Evolutionary conservation across 2,888 invertebrate species (phyloP).

Genomic region (Rhagonycha fulva): DNA sequence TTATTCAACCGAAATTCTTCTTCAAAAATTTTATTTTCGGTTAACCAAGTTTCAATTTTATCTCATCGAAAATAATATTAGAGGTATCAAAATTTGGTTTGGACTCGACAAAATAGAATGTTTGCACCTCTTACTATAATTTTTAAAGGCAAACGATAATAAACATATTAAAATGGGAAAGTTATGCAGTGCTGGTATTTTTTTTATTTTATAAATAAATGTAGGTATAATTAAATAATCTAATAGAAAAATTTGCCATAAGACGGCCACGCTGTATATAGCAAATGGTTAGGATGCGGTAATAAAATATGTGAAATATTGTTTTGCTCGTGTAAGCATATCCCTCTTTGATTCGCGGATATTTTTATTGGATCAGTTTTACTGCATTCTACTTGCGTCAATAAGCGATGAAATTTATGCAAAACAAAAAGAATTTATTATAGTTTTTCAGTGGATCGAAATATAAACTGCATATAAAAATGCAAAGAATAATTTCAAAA

Average conservation of each 20-base stretch:
- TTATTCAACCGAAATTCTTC: neutral
- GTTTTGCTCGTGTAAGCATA: neutral
- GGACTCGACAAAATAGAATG: too few relatives aligned
- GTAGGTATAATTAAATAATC: too few relatives aligned
- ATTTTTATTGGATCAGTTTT: neutral
- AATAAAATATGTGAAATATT: too few relatives aligned
- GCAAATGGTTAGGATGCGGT: too few relatives aligned
- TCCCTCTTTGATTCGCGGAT: neutral
- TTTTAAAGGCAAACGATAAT: too few relatives aligned
- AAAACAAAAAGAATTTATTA: neutral
- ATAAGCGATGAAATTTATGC: neutral
- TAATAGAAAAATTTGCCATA: too few relatives aligned
- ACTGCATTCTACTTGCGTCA: neutral
- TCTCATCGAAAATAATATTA: neutral
- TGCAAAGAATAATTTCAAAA: neutral
- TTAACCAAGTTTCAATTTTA: neutral
- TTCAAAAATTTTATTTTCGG: neutral
- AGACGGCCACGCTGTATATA: too few relatives aligned
- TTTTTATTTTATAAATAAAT: too few relatives aligned
- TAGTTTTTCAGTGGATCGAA: neutral
- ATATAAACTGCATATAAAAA: neutral
- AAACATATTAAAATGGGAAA: too few relatives aligned
- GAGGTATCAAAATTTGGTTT: too few relatives aligned
- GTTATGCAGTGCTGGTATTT: too few relatives aligned
- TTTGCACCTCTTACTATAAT: too few relatives aligned